Percentiles rank a stretch among this genome's conserved stretches.
Conservation (phyloP, 2,113 vertebrate genomes). For the Protobothrops flavoviridis region DNA sequence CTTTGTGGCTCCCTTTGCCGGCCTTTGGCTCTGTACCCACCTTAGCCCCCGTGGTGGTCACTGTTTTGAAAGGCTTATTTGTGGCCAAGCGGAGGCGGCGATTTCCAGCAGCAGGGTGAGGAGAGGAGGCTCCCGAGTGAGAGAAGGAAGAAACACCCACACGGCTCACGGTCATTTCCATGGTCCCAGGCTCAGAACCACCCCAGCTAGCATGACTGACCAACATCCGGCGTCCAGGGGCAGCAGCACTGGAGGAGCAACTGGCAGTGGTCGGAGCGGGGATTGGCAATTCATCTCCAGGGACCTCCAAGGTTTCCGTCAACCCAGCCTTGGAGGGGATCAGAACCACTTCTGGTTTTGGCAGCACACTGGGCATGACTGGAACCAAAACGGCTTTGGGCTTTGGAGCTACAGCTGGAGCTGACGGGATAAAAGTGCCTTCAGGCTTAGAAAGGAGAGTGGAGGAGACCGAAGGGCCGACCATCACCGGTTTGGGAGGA, state of each 20-base stretch:
- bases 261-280: neutral
- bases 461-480: neutral
- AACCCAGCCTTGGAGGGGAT: neutral
- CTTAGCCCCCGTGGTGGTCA: constrained; percentile 66
- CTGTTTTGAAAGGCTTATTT: constrained; percentile 68
- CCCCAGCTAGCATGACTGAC: constrained; percentile 67
- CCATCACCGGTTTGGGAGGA: neutral
- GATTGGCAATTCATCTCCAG: neutral
- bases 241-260: constrained; percentile 37
- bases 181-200: constrained; percentile 35
- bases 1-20: constrained; percentile 63
- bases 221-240: constrained; percentile 60
- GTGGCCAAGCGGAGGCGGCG: constrained; percentile 69
- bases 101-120: constrained; percentile 63
- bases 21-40: constrained; percentile 65
- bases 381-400: constrained; percentile 30
- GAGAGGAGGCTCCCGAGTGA: constrained; percentile 55
- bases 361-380: neutral
- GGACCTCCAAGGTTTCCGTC: constrained; percentile 27
- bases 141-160: constrained; percentile 26
- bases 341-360: neutral
- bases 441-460: neutral
- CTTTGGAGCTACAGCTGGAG: constrained; percentile 29
- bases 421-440: neutral
- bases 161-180: constrained; percentile 22